Evolutionary conservation across 1,140 invertebrate species (phyloP), one percentile per base, ranked within the genome.

Genomic region (Zaprionus vittiger): DNA sequence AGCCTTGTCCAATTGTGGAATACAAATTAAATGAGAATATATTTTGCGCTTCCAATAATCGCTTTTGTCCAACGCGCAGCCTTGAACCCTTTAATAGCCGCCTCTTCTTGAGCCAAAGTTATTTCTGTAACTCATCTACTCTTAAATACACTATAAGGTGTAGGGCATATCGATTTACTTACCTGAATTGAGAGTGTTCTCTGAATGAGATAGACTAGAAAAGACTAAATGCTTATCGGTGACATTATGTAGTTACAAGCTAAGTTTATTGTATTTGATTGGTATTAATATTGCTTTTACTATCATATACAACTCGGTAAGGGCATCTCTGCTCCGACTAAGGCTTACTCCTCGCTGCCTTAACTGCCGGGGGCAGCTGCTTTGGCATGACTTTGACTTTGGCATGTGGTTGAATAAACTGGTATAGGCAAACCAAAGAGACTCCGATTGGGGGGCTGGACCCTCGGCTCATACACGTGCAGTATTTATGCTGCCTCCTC

Each of bases 61-160:
- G 37, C 47, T 38, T 60, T 63, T 44, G 70, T 47, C 31, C 44
- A n/a, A 57, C 28, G 28, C 28, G 68, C 72, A 89, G 77, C 84
- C 84, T 89, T 89, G 84, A 89, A 90, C 84, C 84, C 75, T 81
- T 87, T 69, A 59, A 72, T 79, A 76, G 77, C 20, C 80, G 77
- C 24, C 80, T 84, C 69, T 64, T 76, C 69, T 69, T 68, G 60
- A 37, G 81, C 78, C 84, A 87, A 87, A 87, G 83, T 47, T 89
- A 87, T 87, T 89, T 87, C 73, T 90, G 81, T 83, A 77, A 56
- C 63, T 61, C 64, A 75, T 66, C 59, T 56, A 67, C 60, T 31
- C 49, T 26, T 9, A 31, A 31, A 65, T 77, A 75, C 83, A 26
- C 77, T 83, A 9, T n/a, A 7, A n/a, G 17, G 4, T 3, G 52